Evolutionary conservation across 2,797 vertebrate genomes (phyloP).

Genomic region (Leptoclinus maculatus): DNA sequence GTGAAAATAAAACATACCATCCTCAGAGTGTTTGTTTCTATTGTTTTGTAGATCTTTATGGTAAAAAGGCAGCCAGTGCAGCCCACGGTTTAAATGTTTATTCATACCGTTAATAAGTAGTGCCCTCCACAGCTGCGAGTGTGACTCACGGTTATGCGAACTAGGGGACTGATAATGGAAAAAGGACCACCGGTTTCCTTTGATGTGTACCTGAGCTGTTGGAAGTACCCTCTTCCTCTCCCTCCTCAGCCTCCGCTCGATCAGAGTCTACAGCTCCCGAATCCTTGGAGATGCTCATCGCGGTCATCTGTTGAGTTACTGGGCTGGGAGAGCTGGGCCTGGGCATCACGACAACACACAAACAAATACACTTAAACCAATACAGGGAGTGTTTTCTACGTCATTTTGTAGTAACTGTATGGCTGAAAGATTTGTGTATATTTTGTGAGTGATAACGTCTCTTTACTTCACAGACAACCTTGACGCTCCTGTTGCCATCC

Average conservation of each 20-base stretch:
- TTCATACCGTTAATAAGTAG: background rate
- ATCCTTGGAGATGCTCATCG: conserved; percentile 93
- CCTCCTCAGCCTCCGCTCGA: conserved; percentile 84
- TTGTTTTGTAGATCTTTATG: background rate
- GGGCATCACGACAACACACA: conserved; percentile 24
- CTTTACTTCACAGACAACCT: background rate
- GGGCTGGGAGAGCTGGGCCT: conserved; percentile 86
- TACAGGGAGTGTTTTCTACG: background rate
- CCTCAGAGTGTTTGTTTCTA: background rate
- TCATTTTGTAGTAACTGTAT: background rate
- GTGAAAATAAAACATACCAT: background rate
- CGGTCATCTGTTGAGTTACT: conserved; percentile 93
- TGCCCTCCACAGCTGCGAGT: background rate
- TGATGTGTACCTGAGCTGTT: conserved; percentile 77
- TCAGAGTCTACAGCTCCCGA: conserved; percentile 84
- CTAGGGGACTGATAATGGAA: background rate
- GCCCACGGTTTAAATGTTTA: background rate
- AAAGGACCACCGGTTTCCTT: background rate
- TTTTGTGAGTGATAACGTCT: background rate
- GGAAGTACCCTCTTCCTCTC: conserved; percentile 82
- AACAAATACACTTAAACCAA: background rate
- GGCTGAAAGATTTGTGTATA: background rate
- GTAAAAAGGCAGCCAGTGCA: background rate
- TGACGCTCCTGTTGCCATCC: background rate
- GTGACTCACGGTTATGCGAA: background rate